Percentiles rank a stretch among this genome's conserved stretches.
Evolutionary conservation across 2,888 invertebrate genomes (phyloP).

Genomic region (Opisthograptis luteolata): DNA sequence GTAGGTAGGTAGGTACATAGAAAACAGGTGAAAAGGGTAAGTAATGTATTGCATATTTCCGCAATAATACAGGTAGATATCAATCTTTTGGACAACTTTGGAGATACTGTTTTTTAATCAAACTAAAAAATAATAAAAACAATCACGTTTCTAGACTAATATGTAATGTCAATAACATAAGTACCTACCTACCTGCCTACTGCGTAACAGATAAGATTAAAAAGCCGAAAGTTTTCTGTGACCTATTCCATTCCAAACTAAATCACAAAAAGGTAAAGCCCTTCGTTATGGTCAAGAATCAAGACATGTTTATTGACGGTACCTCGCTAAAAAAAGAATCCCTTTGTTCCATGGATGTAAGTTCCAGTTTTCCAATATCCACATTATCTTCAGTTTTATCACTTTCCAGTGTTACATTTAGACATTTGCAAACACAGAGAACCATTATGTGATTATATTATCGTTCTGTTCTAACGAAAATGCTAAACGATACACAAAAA

Average conservation of each 20-base stretch:
- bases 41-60: too few species aligned
- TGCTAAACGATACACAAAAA: constrained; percentile 65
- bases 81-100: not conserved
- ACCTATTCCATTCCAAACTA: constrained; percentile 36
- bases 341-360: constrained; percentile 84
- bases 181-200: too few species aligned
- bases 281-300: constrained; percentile 77
- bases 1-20: not conserved
- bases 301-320: constrained; percentile 74
- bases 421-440: constrained; percentile 89
- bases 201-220: constrained; percentile 19
- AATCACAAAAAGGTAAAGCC: constrained; percentile 41
- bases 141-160: not conserved
- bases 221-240: not conserved
- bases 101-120: not conserved
- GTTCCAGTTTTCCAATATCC: constrained; percentile 82
- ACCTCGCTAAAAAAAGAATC: constrained; percentile 89
- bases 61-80: too few species aligned
- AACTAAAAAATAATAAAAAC: not conserved
- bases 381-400: constrained; percentile 83
- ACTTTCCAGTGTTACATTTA: constrained; percentile 88
- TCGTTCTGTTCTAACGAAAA: constrained; percentile 50
- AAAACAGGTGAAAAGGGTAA: too few species aligned
- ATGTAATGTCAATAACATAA: constrained; percentile 16
- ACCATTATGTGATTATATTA: constrained; percentile 73